A percentile compares a stretch with the other conserved stretches of the same genome.
phyloP scores from a whole-genome alignment of 2,888 invertebrate species.

The Hylaea fasciaria region DNA sequence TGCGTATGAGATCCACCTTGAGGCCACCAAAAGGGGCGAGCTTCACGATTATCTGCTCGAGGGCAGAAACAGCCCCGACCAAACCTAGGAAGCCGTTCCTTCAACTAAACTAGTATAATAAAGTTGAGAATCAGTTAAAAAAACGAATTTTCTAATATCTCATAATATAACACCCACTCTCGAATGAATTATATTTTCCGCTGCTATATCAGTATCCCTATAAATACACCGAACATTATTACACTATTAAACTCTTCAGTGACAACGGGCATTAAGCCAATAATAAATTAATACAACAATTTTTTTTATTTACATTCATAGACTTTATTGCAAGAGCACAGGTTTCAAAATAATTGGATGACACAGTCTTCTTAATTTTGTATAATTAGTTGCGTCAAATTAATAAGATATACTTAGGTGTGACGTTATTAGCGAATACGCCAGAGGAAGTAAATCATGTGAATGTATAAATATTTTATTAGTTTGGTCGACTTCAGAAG shows the following conservation, averaged over 20 bases:
- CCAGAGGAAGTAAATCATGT: slow-evolving; percentile 19
- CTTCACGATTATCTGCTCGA: too few species aligned
- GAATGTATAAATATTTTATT: slow-evolving; percentile 13
- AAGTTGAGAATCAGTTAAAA: neutral
- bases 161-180: neutral
- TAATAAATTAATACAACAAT: slow-evolving; percentile 15
- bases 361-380: neutral
- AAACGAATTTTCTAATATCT: too few species aligned
- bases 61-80: too few species aligned
- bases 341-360: neutral
- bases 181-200: slow-evolving; percentile 6
- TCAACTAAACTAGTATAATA: too few species aligned
- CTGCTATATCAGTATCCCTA: slow-evolving; percentile 2
- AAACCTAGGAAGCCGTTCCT: too few species aligned
- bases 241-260: slow-evolving; percentile 9
- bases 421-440: slow-evolving; percentile 9
- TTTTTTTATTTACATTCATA: neutral
- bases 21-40: too few species aligned
- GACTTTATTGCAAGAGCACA: neutral
- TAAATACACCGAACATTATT: slow-evolving; percentile 13
- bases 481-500: neutral
- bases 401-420: slow-evolving; percentile 14
- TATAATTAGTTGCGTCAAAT: neutral
- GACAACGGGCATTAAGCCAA: slow-evolving; percentile 24
- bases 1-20: too few species aligned